Evolutionary conservation across 1,140 invertebrate genomes (phyloP), one percentile per base, ranked within the genome.

Genomic region (Gryllus bimaculatus): DNA sequence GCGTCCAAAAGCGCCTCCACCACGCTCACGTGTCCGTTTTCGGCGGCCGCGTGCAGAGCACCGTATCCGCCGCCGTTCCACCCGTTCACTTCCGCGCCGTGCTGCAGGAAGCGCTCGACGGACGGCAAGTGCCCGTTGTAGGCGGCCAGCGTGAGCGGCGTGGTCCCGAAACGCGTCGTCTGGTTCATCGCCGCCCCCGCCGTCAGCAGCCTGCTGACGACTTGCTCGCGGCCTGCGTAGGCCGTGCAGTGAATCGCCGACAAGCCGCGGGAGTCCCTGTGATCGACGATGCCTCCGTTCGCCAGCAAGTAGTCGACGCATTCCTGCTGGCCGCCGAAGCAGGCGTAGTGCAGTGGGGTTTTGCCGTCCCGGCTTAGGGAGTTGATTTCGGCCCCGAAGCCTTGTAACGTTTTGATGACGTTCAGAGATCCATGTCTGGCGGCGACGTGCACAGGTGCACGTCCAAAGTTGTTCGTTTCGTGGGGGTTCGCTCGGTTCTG

Each of bases 21-120:
- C 1, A 76, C 7, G 75, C 5, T 47, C 2, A 47, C 54, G 47
- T 80, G 54, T 26, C 81, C 79, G 0, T 76, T 78, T 73, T 78
- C 12, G 18, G 66, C 78, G 75, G 83, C 83, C 26, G 81, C 49
- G 79, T 83, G 81, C 8, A 83, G 39, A 4, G 90, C 87, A 8
- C 90, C 92, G 86, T 94, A 92, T 8, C 93, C 93, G 78, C 15
- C 89, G 83, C 92, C 90, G 78, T 91, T 89, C 6, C 92, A 94
- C 85, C 89, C 89, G 2, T 91, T 87, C 1, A 91, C 85, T 81
- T 20, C 88, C 0, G 93, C 94, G 7, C 92, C 92, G 73, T 89
- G 88, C 78, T 90, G 86, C 73, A 96, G 81, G 54, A 96, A 85
- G 47, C 92, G 85, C 85, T 93, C 87, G 6, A 90, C 88, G 7